A percentile compares a stretch with the other conserved stretches of the same genome.
Evolutionary conservation across 2,113 vertebrate genomes (phyloP).

Genomic region (Gymnobelideus leadbeateri): DNA sequence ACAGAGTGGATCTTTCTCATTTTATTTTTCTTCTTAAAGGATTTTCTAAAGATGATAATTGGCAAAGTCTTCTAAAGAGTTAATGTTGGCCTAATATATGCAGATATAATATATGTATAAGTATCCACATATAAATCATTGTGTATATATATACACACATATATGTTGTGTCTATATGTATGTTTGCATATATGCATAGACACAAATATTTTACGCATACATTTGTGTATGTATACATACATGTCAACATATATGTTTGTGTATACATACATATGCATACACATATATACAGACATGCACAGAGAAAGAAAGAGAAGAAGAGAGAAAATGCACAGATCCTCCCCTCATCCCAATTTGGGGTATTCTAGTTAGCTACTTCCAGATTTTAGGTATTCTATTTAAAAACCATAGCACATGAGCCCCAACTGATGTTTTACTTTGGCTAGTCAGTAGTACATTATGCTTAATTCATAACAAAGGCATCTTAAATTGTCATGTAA

Average conservation of each 20-base stretch:
- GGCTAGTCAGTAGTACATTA: not conserved
- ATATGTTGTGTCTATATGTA: not conserved
- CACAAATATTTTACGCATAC: not conserved
- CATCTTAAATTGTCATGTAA: not conserved
- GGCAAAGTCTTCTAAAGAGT: not conserved
- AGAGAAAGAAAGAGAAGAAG: not conserved
- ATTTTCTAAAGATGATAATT: not conserved
- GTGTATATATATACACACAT: not conserved
- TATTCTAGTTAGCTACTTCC: not conserved
- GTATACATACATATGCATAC: not conserved
- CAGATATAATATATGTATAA: not conserved
- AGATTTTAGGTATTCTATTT: not conserved
- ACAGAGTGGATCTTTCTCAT: not conserved
- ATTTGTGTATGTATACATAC: too few species aligned
- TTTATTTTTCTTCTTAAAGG: not conserved
- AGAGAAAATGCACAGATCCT: not conserved
- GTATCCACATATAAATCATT: not conserved
- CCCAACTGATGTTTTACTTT: not conserved
- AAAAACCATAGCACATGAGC: not conserved
- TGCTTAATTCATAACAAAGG: not conserved
- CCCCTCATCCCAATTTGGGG: not conserved
- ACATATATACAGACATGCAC: not conserved
- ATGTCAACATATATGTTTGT: too few species aligned
- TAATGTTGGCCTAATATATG: not conserved
- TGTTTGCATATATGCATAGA: not conserved